Percentiles rank a stretch among this genome's conserved stretches.
Evolutionary conservation across 2,888 invertebrate genomes (phyloP).

Genomic region (Sussaba pulchella): DNA sequence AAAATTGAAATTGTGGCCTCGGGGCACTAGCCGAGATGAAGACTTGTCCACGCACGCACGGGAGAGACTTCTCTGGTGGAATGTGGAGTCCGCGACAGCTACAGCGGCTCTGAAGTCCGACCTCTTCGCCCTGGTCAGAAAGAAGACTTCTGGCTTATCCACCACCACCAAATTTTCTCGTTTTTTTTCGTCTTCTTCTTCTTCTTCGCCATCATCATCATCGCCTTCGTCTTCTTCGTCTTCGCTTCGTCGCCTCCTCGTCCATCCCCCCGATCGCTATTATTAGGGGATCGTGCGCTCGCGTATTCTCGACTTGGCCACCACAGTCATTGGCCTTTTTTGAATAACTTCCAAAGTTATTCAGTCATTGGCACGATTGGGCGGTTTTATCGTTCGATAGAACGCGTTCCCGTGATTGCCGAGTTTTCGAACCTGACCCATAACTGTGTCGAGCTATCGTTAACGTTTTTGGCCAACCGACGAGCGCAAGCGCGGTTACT

Average conservation of each 20-base stretch:
- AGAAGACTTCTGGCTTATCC: slow-evolving; percentile 74
- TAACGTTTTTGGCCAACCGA: background rate
- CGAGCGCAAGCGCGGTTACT: slow-evolving; percentile 1
- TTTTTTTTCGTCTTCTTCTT: slow-evolving; percentile 49
- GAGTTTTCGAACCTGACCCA: slow-evolving; percentile 14
- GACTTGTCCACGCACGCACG: slow-evolving; percentile 74
- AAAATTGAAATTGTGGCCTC: slow-evolving; percentile 70
- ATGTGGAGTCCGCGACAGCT: slow-evolving; percentile 90
- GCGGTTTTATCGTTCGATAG: background rate
- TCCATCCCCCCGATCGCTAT: slow-evolving; percentile 50
- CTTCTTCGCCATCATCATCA: slow-evolving; percentile 2
- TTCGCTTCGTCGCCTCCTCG: slow-evolving; percentile 28
- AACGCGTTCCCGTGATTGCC: background rate
- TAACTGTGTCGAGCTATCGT: slow-evolving; percentile 9
- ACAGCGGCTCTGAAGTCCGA: slow-evolving; percentile 87
- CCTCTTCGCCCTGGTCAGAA: slow-evolving; percentile 77
- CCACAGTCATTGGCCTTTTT: background rate
- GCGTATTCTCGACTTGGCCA: slow-evolving; percentile 8
- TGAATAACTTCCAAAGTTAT: background rate
- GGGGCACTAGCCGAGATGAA: slow-evolving; percentile 75
- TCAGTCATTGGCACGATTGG: slow-evolving; percentile 9
- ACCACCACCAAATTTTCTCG: slow-evolving; percentile 69
- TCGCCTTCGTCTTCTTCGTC: slow-evolving; percentile 7
- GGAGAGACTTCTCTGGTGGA: slow-evolving; percentile 85
- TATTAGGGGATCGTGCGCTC: slow-evolving; percentile 57